Base-by-base conservation (phyloP, 2,888 invertebrate species). In the Rhabditoides inermis region DNA sequence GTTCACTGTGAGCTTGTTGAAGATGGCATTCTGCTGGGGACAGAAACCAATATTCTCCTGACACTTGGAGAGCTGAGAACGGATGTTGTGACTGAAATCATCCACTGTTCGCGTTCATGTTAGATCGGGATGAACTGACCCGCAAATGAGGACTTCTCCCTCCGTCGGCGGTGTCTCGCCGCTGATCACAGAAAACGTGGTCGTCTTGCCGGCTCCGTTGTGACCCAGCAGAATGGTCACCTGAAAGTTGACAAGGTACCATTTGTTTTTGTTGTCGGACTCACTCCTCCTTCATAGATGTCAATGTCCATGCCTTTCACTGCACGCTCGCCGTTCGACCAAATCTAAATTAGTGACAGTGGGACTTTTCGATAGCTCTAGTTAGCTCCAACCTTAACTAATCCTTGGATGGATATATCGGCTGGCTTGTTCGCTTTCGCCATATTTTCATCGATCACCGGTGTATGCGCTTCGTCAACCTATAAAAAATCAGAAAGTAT, bases 161-260 rank as follows among this genome's bases (percentile, higher is more conserved):
- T 55, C 39, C 1, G 72, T 63, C 5, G 68, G 64, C 18, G 56
- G 39, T 18, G 69, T 65, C 10, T 71, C 53, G 39, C 74, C 74
- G 26, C 54, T 60, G 20, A 67, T 60, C 49, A 63, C 60, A 7
- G 63, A 53, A 46, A 67, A 67, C 0, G 67, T 67, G 32, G 70
- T 70, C 54, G 61, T 62, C 48, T 70, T 70, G 36, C 71, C 71
- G 35, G 73, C 73, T 30, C 74, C 74, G 51, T 74, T 74, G 47
- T 75, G 74, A 28, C 74, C 74, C n/a, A 74, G 66, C 10, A 74
- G 61, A n/a, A 73, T 70, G 2, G 74, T 63, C 0, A 70, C 62
- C 68, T 69, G 30, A 27, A 46, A 39, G 10, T n/a, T n/a, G n/a
- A n/a, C n/a, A n/a, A n/a, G n/a, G n/a, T n/a, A n/a, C n/a, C n/a